phyloP scores from a whole-genome alignment of 2,888 invertebrate species.

The Perizoma affinitatum region DNA sequence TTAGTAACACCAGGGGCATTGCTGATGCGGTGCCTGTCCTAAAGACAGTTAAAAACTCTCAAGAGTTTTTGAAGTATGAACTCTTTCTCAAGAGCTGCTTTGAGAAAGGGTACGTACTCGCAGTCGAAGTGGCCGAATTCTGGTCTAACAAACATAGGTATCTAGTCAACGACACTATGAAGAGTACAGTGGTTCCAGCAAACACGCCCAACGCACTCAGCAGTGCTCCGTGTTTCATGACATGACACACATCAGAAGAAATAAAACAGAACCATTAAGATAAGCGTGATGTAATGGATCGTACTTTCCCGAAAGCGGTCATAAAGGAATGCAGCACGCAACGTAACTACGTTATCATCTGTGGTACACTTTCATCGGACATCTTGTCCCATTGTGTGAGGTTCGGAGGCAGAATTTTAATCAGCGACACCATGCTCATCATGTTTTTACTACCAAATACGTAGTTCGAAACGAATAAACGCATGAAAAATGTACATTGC shows the following conservation, averaged over 20 bases:
- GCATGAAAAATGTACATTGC: too few relatives aligned
- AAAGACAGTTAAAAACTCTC: too few relatives aligned
- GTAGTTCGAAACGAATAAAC: constrained; percentile 2
- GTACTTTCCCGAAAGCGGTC: constrained; percentile 33
- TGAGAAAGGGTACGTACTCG: background rate
- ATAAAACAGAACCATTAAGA: constrained; percentile 25
- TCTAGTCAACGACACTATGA: background rate
- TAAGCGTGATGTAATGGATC: constrained; percentile 29
- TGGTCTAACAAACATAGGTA: background rate
- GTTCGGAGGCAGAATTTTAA: constrained; percentile 38
- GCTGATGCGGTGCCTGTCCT: too few relatives aligned
- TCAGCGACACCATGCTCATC: constrained; percentile 35
- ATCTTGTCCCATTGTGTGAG: constrained; percentile 35
- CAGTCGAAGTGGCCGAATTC: background rate
- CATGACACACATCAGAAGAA: background rate
- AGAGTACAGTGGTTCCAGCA: too few relatives aligned
- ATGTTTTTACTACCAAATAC: constrained; percentile 15
- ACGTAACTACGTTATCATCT: constrained; percentile 1
- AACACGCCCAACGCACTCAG: too few relatives aligned
- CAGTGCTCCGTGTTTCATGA: too few relatives aligned
- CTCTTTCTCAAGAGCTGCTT: too few relatives aligned
- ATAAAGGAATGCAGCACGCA: constrained; percentile 33
- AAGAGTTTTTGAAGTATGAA: too few relatives aligned
- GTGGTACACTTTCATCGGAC: constrained; percentile 36
- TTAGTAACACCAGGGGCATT: too few relatives aligned